These are phyloP conservation scores for Parnassius apollo DNA, from an alignment of 2,888 invertebrate genomes.

Conservation along the genomic window DNA sequence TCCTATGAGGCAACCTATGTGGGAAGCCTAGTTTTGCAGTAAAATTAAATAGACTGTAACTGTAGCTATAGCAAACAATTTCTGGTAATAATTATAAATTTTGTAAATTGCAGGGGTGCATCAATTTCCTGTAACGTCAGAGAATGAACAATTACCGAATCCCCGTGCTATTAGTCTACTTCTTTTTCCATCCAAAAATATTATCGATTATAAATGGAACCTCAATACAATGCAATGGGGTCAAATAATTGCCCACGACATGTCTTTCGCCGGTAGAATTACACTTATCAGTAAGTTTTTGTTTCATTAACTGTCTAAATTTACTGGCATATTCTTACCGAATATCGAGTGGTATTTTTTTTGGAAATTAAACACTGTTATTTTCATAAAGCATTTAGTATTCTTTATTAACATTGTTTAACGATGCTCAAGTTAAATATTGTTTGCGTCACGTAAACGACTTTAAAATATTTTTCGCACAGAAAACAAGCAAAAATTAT, in stretches of 20 bases:
- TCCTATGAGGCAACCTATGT: too few relatives aligned
- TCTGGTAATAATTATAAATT: too few relatives aligned
- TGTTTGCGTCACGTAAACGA: too few relatives aligned
- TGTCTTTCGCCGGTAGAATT: background rate
- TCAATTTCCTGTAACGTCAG: background rate
- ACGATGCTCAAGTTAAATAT: too few relatives aligned
- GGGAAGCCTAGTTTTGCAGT: too few relatives aligned
- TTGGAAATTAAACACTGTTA: too few relatives aligned
- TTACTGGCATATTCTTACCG: background rate
- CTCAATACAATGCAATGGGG: constrained; percentile 20
- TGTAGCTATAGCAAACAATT: too few relatives aligned
- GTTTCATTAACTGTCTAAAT: background rate
- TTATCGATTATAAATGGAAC: constrained; percentile 9
- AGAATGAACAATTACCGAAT: constrained; percentile 12
- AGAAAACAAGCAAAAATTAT: too few relatives aligned
- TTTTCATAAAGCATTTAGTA: too few relatives aligned
- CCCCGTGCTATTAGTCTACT: constrained; percentile 5
- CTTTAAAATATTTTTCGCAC: too few relatives aligned
- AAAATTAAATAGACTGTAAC: too few relatives aligned
- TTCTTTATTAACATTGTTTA: too few relatives aligned
- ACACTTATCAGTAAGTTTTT: background rate
- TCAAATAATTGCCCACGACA: constrained; percentile 22
- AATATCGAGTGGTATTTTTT: background rate
- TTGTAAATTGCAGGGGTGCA: background rate
- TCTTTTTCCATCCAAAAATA: constrained; percentile 1